Evolutionary conservation across 2,113 vertebrate species (phyloP).

Genomic region (Elephas maximus): DNA sequence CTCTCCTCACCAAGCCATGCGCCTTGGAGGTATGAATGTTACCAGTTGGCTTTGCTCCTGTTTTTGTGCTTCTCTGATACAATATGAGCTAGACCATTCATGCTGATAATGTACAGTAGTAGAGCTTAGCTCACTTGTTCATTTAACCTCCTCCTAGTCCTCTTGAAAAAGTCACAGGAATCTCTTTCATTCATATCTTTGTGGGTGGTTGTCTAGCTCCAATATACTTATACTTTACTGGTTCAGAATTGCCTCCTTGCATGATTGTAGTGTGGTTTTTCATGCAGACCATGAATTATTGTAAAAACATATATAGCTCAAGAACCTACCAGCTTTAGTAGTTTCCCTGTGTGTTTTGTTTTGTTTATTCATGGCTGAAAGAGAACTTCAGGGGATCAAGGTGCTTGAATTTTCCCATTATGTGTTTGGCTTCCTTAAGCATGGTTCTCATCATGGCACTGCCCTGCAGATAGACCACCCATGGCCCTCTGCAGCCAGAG

Average conservation of each 20-base stretch:
- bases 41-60: neutral
- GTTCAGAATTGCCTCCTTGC: neutral
- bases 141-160: neutral
- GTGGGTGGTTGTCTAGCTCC: neutral
- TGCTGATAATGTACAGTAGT: neutral
- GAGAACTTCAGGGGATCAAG: neutral
- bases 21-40: rapidly evolving
- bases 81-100: neutral
- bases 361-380: neutral
- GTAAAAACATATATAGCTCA: neutral
- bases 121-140: neutral
- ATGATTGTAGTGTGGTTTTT: neutral
- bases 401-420: neutral
- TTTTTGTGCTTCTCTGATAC: neutral
- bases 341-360: neutral
- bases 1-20: neutral
- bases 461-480: rapidly evolving
- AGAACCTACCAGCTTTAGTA: neutral
- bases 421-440: neutral
- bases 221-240: neutral
- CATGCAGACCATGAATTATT: neutral
- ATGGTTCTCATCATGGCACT: neutral
- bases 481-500: neutral
- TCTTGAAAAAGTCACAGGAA: neutral
- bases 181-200: neutral